Evolutionary conservation across 2,888 invertebrate genomes (phyloP).

Genomic region (Odiellus spinosus): DNA sequence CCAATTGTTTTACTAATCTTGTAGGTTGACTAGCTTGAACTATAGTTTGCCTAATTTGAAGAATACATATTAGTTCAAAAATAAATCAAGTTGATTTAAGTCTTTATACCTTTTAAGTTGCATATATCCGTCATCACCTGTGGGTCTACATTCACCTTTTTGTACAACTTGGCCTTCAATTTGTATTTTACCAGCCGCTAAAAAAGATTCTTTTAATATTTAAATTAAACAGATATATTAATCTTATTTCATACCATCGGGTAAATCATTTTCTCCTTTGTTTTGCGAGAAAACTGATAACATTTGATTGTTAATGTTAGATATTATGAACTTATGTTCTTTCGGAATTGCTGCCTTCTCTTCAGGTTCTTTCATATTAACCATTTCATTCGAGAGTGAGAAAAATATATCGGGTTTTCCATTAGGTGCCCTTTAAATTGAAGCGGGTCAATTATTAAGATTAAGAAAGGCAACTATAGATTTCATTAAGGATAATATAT

Average conservation of each 20-base stretch:
- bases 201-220: slow-evolving; percentile 1
- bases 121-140: slow-evolving; percentile 72
- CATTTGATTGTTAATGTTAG: slow-evolving; percentile 76
- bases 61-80: neutral
- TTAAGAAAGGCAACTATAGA: no score
- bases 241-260: slow-evolving; percentile 1
- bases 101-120: slow-evolving; percentile 50
- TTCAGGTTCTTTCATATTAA: slow-evolving; percentile 57
- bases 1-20: slow-evolving; percentile 68
- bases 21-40: slow-evolving; percentile 71
- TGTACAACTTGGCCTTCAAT: slow-evolving; percentile 94
- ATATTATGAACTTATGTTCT: slow-evolving; percentile 78
- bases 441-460: no score
- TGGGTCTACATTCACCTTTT: slow-evolving; percentile 80
- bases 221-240: slow-evolving; percentile 4
- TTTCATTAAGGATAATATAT: no score
- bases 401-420: slow-evolving; percentile 63
- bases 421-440: slow-evolving; percentile 17
- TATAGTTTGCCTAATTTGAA: slow-evolving; percentile 47
- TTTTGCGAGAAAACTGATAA: slow-evolving; percentile 78
- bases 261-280: neutral
- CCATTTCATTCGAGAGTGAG: slow-evolving; percentile 59
- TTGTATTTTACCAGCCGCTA: slow-evolving; percentile 48
- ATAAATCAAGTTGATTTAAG: neutral
- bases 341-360: slow-evolving; percentile 54